Percentiles rank a stretch among this genome's conserved stretches.
Evolutionary conservation across 2,113 vertebrate species (phyloP).

Genomic region (Notiomystis cincta): DNA sequence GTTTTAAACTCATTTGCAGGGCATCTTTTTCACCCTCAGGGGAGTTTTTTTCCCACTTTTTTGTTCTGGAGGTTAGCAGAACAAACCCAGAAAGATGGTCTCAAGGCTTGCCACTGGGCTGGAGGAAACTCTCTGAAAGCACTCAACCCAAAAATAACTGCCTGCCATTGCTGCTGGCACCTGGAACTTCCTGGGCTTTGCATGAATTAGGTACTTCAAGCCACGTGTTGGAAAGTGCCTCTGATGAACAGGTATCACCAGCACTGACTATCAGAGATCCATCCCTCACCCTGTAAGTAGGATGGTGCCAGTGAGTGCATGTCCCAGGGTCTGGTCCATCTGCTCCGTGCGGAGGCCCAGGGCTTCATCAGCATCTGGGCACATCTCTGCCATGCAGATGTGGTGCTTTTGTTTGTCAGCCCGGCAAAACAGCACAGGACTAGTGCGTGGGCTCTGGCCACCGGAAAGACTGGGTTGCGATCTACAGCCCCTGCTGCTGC

Average conservation of each 20-base stretch:
- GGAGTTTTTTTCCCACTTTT: accelerated
- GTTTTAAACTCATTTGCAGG: neutral
- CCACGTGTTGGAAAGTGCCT: neutral
- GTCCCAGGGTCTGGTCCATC: neutral
- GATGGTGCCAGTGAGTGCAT: neutral
- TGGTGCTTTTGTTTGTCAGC: neutral
- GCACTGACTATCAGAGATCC: neutral
- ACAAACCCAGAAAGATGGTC: neutral
- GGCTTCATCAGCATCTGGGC: neutral
- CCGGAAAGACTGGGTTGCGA: neutral
- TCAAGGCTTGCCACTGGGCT: neutral
- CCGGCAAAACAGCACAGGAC: too few relatives aligned
- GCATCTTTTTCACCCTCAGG: neutral
- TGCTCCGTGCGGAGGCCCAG: neutral
- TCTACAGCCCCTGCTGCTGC: neutral
- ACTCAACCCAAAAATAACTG: neutral
- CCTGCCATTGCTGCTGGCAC: neutral
- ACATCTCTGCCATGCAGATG: too few relatives aligned
- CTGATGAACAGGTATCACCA: neutral
- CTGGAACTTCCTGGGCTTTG: neutral
- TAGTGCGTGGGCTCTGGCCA: neutral
- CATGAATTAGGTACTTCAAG: neutral
- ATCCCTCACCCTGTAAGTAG: neutral
- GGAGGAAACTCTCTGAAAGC: neutral
- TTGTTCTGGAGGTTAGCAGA: neutral